Evolutionary conservation across 2,888 invertebrate genomes (phyloP).

Genomic region (Phengaris arion): DNA sequence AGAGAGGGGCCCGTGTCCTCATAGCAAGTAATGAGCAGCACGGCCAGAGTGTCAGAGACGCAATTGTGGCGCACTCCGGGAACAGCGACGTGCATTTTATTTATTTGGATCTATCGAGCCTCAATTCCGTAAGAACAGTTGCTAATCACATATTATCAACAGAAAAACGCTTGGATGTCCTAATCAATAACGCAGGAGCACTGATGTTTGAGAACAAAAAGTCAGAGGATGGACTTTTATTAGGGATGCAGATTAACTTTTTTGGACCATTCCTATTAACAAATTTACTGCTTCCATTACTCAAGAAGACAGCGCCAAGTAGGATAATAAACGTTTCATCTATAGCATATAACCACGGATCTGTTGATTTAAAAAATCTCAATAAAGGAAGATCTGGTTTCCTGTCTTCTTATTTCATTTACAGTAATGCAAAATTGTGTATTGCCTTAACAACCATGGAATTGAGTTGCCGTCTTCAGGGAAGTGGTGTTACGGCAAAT

Average conservation of each 20-base stretch:
- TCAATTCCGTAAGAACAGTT: constrained; percentile 78
- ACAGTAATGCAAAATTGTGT: constrained; percentile 76
- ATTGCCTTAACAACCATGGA: constrained; percentile 79
- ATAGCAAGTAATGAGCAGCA: constrained; percentile 85
- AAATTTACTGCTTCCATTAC: constrained; percentile 73
- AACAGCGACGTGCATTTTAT: constrained; percentile 53
- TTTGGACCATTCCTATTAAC: constrained; percentile 84
- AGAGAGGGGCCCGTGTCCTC: constrained; percentile 85
- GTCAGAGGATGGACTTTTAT: constrained; percentile 80
- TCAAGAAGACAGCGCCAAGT: constrained; percentile 48
- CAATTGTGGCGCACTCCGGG: constrained; percentile 43
- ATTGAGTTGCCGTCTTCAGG: constrained; percentile 82
- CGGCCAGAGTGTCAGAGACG: constrained; percentile 74
- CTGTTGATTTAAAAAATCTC: constrained; percentile 43
- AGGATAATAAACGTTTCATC: constrained; percentile 56
- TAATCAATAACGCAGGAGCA: constrained; percentile 80
- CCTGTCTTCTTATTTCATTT: background rate
- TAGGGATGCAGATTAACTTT: constrained; percentile 79
- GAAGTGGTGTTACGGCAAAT: constrained; percentile 86
- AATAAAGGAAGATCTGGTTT: constrained; percentile 35
- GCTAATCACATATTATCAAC: constrained; percentile 72
- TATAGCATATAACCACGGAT: constrained; percentile 44
- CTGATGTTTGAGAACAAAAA: constrained; percentile 51
- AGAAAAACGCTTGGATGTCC: constrained; percentile 72
- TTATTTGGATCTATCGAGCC: constrained; percentile 68